Percentiles rank a stretch among this genome's conserved stretches.
phyloP scores from a whole-genome alignment of 2,113 vertebrate species.

The Anas platyrhynchos region DNA sequence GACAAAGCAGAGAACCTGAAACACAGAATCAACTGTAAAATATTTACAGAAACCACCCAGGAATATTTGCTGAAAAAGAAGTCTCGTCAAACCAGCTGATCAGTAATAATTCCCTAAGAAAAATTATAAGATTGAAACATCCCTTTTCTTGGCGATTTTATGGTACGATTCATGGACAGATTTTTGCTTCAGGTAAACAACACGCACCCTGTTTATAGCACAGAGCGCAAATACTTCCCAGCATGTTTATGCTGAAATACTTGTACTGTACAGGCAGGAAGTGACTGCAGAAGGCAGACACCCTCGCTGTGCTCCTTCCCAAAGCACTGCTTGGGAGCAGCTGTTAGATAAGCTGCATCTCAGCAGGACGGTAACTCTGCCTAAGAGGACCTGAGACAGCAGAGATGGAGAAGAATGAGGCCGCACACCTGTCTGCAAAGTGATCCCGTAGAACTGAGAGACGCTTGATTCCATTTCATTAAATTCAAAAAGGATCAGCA shows the following conservation, averaged over 20 bases:
- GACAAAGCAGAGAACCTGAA: not conserved
- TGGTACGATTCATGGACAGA: not conserved
- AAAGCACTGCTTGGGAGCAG: not conserved
- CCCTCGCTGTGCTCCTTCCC: not conserved
- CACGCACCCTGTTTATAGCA: not conserved
- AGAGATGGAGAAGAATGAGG: not conserved
- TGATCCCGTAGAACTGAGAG: not conserved
- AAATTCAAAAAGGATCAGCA: not conserved
- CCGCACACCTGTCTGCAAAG: not conserved
- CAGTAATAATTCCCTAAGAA: not conserved
- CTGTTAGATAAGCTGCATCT: not conserved
- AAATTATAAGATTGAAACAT: not conserved
- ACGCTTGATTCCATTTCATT: not conserved
- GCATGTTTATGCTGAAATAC: constrained; percentile 1
- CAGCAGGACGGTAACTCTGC: not conserved
- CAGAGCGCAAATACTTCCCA: not conserved
- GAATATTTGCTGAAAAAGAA: not conserved
- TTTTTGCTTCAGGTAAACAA: constrained; percentile 56
- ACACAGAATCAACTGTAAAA: not conserved
- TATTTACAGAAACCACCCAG: not conserved
- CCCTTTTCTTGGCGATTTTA: not conserved
- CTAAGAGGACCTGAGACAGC: not conserved
- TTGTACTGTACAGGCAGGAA: not conserved
- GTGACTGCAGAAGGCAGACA: not conserved
- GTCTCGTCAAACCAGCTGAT: not conserved